Base-by-base conservation (phyloP, 2,888 invertebrate species). In the Orthosia incerta region DNA sequence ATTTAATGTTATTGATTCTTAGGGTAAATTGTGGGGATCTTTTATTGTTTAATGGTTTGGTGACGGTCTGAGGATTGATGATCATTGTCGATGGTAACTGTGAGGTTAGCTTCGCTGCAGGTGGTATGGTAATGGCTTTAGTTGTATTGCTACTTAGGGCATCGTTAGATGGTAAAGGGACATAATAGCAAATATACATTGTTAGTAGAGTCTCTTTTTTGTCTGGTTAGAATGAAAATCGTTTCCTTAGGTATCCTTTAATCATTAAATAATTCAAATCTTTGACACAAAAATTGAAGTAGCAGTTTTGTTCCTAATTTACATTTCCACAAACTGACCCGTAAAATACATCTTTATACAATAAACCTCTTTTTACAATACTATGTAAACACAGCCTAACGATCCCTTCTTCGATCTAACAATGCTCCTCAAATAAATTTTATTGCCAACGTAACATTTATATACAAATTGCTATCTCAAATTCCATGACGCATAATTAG, bases 401-500 rank as follows among this genome's bases (percentile, higher is more conserved):
- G 26, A 79, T 55, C 18, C 20, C 46, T 80, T 75, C 61, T 68
- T 26, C 18, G 11, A n/a, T 59, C 31, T 67, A 80, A 69, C 82
- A 84, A 79, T 81, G 69, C 78, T 57, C 13, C 13, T 16, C 71
- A 70, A 84, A 82, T 80, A 80, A 86, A 80, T 60, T 86, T 86
- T 85, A 85, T 75, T 56, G 70, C 67, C 50, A 18, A 57, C 64
- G 80, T 64, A 83, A 74, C 80, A 83, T 79, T 83, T 80, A 62
- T 74, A 68, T 73, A 79, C 82, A 70, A 85, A 85, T 79, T 76
- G 75, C 76, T 80, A 83, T 66, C 74, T 79, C 74, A 79, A 80
- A 85, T 66, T 76, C 80, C 74, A 79, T 86, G 85, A 83, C 74
- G 82, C 75, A 86, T 86, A 86, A 86, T 86, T 86, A 86, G 80